phyloP scores from a whole-genome alignment of 2,113 vertebrate species.

The Talpa occidentalis region DNA sequence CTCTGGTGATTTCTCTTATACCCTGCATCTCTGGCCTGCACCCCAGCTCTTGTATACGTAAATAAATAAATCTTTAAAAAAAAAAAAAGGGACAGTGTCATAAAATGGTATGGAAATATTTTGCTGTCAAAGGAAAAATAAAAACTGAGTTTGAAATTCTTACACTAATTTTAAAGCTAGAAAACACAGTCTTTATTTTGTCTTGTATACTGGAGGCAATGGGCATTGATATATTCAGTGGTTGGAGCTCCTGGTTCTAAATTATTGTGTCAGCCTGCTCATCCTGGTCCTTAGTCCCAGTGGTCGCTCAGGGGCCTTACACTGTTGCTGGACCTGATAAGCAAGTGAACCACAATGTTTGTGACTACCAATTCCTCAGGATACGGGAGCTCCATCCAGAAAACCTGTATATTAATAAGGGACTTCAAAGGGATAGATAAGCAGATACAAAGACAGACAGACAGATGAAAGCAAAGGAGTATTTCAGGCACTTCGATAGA shows the following conservation, averaged over 20 bases:
- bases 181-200: background rate
- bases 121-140: conserved; percentile 15
- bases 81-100: background rate
- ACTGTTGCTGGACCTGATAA: background rate
- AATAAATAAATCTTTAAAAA: too few relatives aligned
- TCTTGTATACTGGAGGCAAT: background rate
- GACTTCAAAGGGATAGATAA: background rate
- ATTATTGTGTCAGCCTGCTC: background rate
- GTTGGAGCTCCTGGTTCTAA: background rate
- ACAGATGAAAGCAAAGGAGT: background rate
- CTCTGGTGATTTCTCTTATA: too few relatives aligned
- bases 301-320: background rate
- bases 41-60: too few relatives aligned
- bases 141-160: background rate
- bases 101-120: background rate
- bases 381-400: background rate
- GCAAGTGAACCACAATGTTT: background rate
- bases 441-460: background rate
- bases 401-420: background rate
- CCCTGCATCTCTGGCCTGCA: too few relatives aligned
- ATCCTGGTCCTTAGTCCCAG: background rate
- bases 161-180: background rate
- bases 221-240: background rate
- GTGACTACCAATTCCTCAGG: background rate
- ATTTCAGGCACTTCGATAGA: background rate